Conservation (phyloP, 2,888 invertebrate genomes). For the Gibbula magus region DNA sequence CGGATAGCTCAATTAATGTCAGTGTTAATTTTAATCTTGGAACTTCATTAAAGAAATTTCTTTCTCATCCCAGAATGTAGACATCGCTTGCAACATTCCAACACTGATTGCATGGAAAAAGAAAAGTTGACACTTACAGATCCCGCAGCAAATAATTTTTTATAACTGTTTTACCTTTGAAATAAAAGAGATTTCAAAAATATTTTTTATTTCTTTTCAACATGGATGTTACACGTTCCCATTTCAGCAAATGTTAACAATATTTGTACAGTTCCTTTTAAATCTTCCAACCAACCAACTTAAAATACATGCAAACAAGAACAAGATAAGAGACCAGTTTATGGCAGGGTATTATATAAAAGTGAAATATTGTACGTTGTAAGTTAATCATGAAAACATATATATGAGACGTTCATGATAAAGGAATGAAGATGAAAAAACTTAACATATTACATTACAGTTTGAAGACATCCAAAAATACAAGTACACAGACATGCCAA, state of each 20-base stretch:
- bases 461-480: neutral
- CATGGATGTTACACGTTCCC: too few relatives aligned
- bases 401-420: neutral
- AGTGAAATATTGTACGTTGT: neutral
- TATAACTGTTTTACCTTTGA: too few relatives aligned
- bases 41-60: neutral
- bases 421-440: neutral
- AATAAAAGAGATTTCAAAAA: neutral
- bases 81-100: constrained; percentile 34
- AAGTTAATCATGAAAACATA: neutral
- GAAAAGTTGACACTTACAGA: neutral
- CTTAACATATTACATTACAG: neutral
- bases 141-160: neutral
- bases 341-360: neutral
- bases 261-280: too few relatives aligned
- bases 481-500: too few relatives aligned
- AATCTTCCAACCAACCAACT: too few relatives aligned
- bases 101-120: neutral
- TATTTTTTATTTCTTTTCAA: too few relatives aligned
- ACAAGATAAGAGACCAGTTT: neutral
- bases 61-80: constrained; percentile 36
- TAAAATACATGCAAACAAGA: too few relatives aligned
- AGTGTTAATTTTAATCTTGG: too few relatives aligned
- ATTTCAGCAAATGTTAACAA: too few relatives aligned
- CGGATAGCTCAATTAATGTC: too few relatives aligned